phyloP scores from a whole-genome alignment of 2,113 vertebrate genomes.

The Chiloscyllium plagiosum region DNA sequence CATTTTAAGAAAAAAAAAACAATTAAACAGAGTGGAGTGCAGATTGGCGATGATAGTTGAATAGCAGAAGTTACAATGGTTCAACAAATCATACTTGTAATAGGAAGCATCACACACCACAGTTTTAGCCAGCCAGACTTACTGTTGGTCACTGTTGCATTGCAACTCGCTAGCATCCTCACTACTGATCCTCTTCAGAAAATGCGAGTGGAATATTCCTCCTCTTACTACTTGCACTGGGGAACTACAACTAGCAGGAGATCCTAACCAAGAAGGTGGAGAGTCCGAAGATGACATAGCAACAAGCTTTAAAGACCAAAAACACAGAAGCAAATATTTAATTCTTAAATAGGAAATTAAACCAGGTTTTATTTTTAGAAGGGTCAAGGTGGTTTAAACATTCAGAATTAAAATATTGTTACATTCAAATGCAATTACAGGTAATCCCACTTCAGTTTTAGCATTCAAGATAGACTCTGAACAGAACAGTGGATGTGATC shows the following conservation, averaged over 20 bases:
- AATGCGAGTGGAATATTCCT: not conserved
- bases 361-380: too few relatives aligned
- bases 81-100: not conserved
- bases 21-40: not conserved
- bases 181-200: not conserved
- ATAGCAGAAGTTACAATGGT: not conserved
- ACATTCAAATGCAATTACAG: not conserved
- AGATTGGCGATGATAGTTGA: not conserved
- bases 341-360: not conserved
- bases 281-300: constrained; percentile 19
- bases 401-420: not conserved
- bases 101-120: not conserved
- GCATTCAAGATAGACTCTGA: not conserved
- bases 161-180: not conserved
- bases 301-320: not conserved
- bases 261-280: not conserved
- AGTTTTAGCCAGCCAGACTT: not conserved
- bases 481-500: too few relatives aligned
- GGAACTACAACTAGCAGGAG: not conserved
- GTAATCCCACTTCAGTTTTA: not conserved
- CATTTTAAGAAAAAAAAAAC: not conserved
- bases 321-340: not conserved
- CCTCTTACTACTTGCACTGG: not conserved
- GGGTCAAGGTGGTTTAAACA: not conserved
- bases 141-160: constrained; percentile 1